Conservation (phyloP, 2,113 vertebrate genomes). For the Vulpes ferrilata region DNA sequence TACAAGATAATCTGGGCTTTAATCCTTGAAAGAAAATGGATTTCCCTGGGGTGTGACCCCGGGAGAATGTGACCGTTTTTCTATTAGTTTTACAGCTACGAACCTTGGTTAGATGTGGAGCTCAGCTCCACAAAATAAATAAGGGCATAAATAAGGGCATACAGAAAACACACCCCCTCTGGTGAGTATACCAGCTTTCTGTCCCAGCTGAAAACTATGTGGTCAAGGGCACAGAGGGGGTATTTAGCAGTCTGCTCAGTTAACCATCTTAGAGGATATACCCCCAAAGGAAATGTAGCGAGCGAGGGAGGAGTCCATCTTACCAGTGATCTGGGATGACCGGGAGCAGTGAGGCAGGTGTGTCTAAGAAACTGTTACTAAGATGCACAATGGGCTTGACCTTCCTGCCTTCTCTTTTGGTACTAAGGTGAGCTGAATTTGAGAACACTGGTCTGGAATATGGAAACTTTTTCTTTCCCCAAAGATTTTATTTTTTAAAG, state of each 20-base stretch:
- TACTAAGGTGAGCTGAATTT: neutral
- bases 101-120: neutral
- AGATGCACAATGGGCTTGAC: neutral
- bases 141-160: neutral
- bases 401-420: neutral
- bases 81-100: neutral
- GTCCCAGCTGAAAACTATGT: neutral
- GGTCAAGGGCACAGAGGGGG: neutral
- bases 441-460: neutral
- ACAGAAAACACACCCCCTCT: neutral
- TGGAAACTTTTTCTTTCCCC: neutral
- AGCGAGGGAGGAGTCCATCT: neutral
- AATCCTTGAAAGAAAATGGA: constrained; percentile 23
- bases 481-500: neutral
- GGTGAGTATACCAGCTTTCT: neutral
- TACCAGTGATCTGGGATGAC: neutral
- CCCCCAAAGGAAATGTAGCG: constrained; percentile 13
- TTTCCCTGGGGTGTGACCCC: neutral
- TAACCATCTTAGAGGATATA: neutral
- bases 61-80: neutral
- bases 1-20: neutral
- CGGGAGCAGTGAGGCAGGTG: neutral
- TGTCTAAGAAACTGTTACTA: neutral
- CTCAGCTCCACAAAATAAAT: neutral
- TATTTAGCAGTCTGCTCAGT: neutral